Conservation (phyloP, 2,888 invertebrate genomes). For the Amiota minor region DNA sequence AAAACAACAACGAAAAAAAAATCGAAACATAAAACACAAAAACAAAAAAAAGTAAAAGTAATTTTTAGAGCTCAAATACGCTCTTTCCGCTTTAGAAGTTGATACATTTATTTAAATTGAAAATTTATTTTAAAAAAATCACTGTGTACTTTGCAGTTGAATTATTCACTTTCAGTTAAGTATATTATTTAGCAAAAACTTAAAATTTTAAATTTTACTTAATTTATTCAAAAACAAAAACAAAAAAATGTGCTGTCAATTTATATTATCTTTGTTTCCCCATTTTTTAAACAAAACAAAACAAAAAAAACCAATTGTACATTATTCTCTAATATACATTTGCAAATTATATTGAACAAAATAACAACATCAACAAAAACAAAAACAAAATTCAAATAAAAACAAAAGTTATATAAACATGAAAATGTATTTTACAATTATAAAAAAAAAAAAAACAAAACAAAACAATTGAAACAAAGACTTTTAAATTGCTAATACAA, state of each 20-base stretch:
- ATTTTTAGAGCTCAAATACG: conserved; percentile 25
- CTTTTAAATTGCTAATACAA: neutral
- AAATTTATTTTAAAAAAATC: conserved; percentile 14
- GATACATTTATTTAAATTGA: conserved; percentile 12
- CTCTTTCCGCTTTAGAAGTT: no score
- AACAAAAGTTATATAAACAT: conserved; percentile 23
- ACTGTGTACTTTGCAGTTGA: neutral
- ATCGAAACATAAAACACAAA: conserved; percentile 9
- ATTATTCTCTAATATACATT: conserved; percentile 26
- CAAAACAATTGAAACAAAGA: neutral
- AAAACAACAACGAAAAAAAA: conserved; percentile 5
- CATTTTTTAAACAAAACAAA: conserved; percentile 13
- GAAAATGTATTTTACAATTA: conserved; percentile 62
- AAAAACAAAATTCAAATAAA: conserved; percentile 33
- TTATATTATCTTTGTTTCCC: neutral
- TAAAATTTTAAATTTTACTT: neutral
- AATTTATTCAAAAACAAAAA: neutral
- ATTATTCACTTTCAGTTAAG: neutral
- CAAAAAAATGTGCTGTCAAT: neutral
- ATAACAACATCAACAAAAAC: conserved; percentile 44
- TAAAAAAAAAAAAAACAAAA: conserved; percentile 53
- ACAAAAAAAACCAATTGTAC: conserved; percentile 16
- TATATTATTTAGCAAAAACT: conserved; percentile 5
- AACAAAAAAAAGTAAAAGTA: conserved; percentile 5
- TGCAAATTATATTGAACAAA: neutral